phyloP scores from a whole-genome alignment of 2,888 invertebrate species.

The Drosophila sordidula region DNA sequence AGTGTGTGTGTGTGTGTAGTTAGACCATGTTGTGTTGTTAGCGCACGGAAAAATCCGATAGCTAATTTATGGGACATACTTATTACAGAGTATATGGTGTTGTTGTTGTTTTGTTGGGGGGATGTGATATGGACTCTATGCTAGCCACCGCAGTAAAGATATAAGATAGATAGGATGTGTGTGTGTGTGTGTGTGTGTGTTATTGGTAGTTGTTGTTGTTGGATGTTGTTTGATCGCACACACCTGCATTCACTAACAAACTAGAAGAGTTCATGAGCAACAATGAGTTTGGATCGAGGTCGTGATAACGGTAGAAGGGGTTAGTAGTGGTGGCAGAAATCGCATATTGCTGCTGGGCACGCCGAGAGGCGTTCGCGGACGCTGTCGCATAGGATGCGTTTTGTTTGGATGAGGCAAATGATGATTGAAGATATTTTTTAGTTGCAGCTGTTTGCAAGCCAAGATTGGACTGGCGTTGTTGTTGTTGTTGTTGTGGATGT shows the following conservation, averaged over 20 bases:
- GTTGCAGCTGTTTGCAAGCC: constrained; percentile 83
- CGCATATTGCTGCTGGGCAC: constrained; percentile 84
- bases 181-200: constrained; percentile 32
- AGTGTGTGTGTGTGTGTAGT: constrained; percentile 17
- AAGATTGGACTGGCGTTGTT: constrained; percentile 80
- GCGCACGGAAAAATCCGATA: constrained; percentile 4
- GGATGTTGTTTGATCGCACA: constrained; percentile 76
- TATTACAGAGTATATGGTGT: constrained; percentile 16
- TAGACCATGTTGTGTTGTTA: constrained; percentile 24
- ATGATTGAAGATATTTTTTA: constrained; percentile 85
- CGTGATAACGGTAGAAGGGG: constrained; percentile 78
- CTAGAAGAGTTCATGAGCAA: constrained; percentile 84
- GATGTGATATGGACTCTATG: constrained; percentile 25
- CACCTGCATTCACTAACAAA: constrained; percentile 85
- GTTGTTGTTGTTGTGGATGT: constrained; percentile 71
- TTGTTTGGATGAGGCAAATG: constrained; percentile 79
- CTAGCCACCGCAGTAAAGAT: constrained; percentile 20
- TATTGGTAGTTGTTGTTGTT: constrained; percentile 31
- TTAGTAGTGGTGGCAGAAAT: constrained; percentile 72
- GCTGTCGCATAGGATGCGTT: constrained; percentile 54
- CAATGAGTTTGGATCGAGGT: constrained; percentile 84
- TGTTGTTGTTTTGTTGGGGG: not conserved
- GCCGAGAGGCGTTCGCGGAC: constrained; percentile 79
- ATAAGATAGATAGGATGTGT: constrained; percentile 22
- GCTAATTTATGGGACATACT: constrained; percentile 20